phyloP scores from a whole-genome alignment of 1,140 invertebrate species.

The Sinonovacula constricta region DNA sequence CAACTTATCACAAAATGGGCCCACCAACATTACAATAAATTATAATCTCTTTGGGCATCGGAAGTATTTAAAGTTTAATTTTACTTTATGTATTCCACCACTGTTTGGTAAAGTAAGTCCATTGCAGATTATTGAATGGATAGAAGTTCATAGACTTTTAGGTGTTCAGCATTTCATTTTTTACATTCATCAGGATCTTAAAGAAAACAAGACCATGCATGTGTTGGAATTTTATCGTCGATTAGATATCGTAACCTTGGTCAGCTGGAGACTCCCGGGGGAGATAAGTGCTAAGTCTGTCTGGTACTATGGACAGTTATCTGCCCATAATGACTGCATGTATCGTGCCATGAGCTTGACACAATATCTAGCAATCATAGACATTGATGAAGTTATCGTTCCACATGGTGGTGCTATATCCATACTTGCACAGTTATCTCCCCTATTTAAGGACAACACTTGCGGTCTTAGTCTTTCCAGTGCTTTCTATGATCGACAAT shows the following conservation, averaged over 20 bases:
- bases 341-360: conserved; percentile 71
- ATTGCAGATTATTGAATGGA: conserved; percentile 71
- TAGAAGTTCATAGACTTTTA: conserved; percentile 71
- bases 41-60: neutral
- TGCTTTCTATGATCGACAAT: conserved; percentile 71
- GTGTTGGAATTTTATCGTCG: conserved; percentile 67
- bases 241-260: conserved; percentile 59
- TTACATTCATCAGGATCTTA: conserved; percentile 61
- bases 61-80: conserved; percentile 38
- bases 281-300: conserved; percentile 54
- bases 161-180: conserved; percentile 75
- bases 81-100: conserved; percentile 73
- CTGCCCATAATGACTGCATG: conserved; percentile 76
- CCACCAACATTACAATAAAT: neutral
- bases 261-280: conserved; percentile 70
- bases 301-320: conserved; percentile 77
- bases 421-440: conserved; percentile 54
- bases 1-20: neutral
- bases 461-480: conserved; percentile 72
- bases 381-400: conserved; percentile 77
- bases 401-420: conserved; percentile 63
- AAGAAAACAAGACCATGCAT: conserved; percentile 54
- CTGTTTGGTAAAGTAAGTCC: conserved; percentile 69
- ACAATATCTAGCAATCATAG: conserved; percentile 72
- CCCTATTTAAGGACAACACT: conserved; percentile 51